A percentile compares a stretch with the other conserved stretches of the same genome.
Evolutionary conservation across 1,140 invertebrate genomes (phyloP).

Genomic region (Drosophila ananassae): DNA sequence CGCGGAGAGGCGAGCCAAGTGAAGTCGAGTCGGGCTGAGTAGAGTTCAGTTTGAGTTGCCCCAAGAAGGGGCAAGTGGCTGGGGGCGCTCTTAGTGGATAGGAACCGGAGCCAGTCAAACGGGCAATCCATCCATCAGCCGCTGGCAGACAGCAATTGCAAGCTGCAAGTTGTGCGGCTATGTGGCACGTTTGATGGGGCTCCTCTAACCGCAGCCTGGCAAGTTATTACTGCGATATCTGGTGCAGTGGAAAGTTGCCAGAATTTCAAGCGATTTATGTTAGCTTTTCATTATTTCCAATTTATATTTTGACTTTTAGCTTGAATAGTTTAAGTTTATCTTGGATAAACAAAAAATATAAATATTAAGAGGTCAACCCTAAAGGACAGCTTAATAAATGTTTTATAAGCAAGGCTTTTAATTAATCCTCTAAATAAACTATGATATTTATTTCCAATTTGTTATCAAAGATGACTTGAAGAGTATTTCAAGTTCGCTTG

Average conservation of each 20-base stretch:
- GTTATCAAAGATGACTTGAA: not conserved
- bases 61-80: not conserved
- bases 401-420: too few species aligned
- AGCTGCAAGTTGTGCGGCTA: constrained; percentile 68
- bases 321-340: too few species aligned
- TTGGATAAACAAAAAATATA: too few species aligned
- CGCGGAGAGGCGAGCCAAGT: constrained; percentile 47
- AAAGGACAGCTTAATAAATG: too few species aligned
- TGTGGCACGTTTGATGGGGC: constrained; percentile 52
- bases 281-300: not conserved
- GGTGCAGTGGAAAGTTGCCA: not conserved
- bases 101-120: constrained; percentile 65
- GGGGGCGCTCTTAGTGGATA: constrained; percentile 25
- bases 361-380: too few species aligned
- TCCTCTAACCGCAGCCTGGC: constrained; percentile 36
- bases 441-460: not conserved
- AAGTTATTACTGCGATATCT: constrained; percentile 15
- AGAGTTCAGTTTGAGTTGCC: constrained; percentile 16
- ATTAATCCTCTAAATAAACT: too few species aligned
- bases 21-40: constrained; percentile 21
- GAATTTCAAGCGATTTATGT: not conserved
- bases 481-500: constrained; percentile 15
- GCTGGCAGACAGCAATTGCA: constrained; percentile 75
- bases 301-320: too few species aligned
- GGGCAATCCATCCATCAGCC: constrained; percentile 80